Percentiles rank a stretch among this genome's conserved stretches.
These are phyloP conservation scores for Lasioglossum figueresi DNA, from an alignment of 2,888 invertebrate species.

Conservation along the genomic window DNA sequence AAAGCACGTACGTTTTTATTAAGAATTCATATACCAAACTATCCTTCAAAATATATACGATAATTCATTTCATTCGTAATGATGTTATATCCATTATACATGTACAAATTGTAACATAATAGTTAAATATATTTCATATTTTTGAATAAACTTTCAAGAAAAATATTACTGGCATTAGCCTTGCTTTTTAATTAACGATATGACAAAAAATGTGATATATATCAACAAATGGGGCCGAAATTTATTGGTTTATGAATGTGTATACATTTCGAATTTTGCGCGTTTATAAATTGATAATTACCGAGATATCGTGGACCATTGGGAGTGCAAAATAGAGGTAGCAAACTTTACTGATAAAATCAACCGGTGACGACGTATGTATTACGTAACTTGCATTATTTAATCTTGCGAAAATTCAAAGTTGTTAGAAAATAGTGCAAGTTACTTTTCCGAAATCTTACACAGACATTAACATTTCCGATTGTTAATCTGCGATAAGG, in stretches of 20 bases:
- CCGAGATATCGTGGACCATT: background rate
- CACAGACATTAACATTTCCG: background rate
- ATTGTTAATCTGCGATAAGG: background rate
- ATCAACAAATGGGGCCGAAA: background rate
- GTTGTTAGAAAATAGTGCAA: slow-evolving; percentile 4
- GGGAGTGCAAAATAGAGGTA: background rate
- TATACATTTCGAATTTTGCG: background rate
- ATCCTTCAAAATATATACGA: background rate
- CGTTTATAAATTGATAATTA: background rate
- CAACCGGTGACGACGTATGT: background rate
- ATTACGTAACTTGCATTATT: slow-evolving; percentile 32
- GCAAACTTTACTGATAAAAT: background rate
- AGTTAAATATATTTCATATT: slow-evolving; percentile 70
- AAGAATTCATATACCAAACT: slow-evolving; percentile 27
- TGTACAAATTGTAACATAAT: slow-evolving; percentile 65
- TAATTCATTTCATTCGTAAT: slow-evolving; percentile 11
- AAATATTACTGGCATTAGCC: slow-evolving; percentile 1
- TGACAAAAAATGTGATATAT: background rate
- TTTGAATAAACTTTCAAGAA: slow-evolving; percentile 69
- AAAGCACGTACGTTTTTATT: background rate
- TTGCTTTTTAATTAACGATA: background rate
- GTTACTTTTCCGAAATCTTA: background rate
- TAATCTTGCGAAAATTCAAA: slow-evolving; percentile 16
- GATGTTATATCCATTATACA: slow-evolving; percentile 24
- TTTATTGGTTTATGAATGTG: background rate